Conservation (phyloP, 1,140 invertebrate species). For the Ruditapes philippinarum region DNA sequence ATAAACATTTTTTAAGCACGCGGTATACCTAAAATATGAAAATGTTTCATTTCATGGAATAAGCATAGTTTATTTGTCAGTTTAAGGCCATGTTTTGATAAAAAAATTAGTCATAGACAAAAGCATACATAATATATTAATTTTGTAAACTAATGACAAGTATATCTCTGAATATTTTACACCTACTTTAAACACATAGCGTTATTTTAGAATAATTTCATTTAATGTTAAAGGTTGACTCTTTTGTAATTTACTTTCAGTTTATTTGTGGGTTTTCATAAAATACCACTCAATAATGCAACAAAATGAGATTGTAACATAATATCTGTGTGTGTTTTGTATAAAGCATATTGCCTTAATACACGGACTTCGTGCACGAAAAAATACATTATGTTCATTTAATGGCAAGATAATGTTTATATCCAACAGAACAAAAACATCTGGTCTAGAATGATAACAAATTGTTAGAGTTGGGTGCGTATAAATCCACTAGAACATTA, state of each 20-base stretch:
- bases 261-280: neutral
- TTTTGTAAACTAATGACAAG: no score
- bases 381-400: slow-evolving; percentile 16
- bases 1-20: no score
- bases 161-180: no score
- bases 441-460: neutral
- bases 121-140: no score
- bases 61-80: no score
- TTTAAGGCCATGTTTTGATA: no score
- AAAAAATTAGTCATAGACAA: no score
- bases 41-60: no score
- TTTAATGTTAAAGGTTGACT: neutral
- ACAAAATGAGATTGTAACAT: slow-evolving; percentile 2
- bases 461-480: neutral
- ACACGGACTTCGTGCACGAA: neutral
- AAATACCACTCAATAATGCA: neutral
- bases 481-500: slow-evolving; percentile 36
- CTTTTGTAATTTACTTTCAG: neutral
- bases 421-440: slow-evolving; percentile 16
- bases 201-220: slow-evolving; percentile 3
- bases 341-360: slow-evolving; percentile 16
- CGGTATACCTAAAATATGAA: no score
- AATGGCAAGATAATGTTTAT: slow-evolving; percentile 16
- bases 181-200: no score
- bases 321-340: neutral